phyloP scores from a whole-genome alignment of 2,888 invertebrate genomes.

The Buathra laborator region DNA sequence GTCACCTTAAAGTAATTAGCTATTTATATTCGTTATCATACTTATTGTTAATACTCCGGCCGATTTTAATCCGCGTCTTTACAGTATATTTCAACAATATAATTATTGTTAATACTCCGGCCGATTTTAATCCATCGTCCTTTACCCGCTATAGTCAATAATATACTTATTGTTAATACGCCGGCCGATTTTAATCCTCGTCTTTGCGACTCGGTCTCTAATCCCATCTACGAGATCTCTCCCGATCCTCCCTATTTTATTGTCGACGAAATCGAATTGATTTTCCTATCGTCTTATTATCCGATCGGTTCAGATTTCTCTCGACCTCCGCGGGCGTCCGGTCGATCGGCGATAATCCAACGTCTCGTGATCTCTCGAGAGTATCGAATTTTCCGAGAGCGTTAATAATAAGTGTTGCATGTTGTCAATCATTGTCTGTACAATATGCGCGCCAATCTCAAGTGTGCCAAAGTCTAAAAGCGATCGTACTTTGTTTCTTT shows the following conservation, averaged over 20 bases:
- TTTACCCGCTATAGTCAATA: constrained; percentile 8
- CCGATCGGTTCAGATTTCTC: neutral
- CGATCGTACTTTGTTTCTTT: neutral
- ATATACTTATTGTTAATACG: constrained; percentile 56
- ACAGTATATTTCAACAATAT: constrained; percentile 18
- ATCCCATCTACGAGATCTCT: constrained; percentile 15
- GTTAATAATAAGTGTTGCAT: neutral
- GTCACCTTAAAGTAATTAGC: constrained; percentile 13
- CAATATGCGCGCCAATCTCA: neutral
- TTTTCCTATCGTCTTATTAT: neutral
- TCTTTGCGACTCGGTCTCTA: neutral
- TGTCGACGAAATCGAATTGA: constrained; percentile 8
- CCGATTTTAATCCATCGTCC: constrained; percentile 25
- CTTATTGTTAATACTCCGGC: constrained; percentile 58
- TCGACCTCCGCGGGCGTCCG: neutral
- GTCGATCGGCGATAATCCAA: neutral
- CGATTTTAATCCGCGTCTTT: constrained; percentile 53
- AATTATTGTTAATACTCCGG: constrained; percentile 24
- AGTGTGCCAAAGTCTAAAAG: constrained; percentile 39
- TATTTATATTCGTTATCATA: constrained; percentile 33
- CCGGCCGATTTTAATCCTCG: constrained; percentile 59
- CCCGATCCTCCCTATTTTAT: neutral
- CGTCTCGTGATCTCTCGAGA: neutral
- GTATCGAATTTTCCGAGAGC: neutral
- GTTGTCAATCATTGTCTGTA: neutral